A percentile compares a stretch with the other conserved stretches of the same genome.
phyloP scores from a whole-genome alignment of 2,113 vertebrate species.

The Eulacestoma nigropectus region DNA sequence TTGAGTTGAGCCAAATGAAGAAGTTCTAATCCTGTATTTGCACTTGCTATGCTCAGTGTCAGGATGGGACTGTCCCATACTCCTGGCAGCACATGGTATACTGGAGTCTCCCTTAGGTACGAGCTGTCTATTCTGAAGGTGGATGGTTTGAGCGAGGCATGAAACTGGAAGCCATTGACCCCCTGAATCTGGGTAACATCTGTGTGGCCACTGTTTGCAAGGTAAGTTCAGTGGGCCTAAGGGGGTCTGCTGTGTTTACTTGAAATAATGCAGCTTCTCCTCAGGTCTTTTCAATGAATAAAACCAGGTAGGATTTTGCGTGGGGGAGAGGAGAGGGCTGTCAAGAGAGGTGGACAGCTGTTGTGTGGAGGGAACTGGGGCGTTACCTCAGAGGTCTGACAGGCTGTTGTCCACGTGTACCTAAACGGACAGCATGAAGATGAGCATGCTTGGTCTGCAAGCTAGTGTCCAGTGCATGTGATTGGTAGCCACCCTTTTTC shows the following conservation, averaged over 20 bases:
- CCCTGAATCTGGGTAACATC: conserved; percentile 91
- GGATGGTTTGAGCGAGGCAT: conserved; percentile 90
- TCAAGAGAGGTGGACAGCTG: background rate
- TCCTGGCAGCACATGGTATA: background rate
- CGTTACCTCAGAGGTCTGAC: background rate
- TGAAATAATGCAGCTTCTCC: background rate
- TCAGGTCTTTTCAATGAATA: background rate
- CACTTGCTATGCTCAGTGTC: background rate
- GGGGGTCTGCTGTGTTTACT: background rate
- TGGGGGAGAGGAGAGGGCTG: background rate
- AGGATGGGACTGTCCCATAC: background rate
- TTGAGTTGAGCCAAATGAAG: background rate
- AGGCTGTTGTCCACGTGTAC: background rate
- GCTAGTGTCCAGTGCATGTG: background rate
- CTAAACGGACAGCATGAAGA: background rate
- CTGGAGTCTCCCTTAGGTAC: conserved; percentile 71
- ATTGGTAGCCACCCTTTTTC: background rate
- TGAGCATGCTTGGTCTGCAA: background rate
- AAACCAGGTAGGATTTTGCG: background rate
- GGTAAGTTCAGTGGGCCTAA: conserved; percentile 65
- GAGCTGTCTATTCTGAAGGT: conserved; percentile 86
- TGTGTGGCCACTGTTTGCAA: conserved; percentile 94
- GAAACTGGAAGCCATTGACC: conserved; percentile 96
- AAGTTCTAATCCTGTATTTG: background rate
- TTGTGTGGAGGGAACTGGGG: background rate